phyloP scores from a whole-genome alignment of 1,140 invertebrate species.

The Lerema accius region DNA sequence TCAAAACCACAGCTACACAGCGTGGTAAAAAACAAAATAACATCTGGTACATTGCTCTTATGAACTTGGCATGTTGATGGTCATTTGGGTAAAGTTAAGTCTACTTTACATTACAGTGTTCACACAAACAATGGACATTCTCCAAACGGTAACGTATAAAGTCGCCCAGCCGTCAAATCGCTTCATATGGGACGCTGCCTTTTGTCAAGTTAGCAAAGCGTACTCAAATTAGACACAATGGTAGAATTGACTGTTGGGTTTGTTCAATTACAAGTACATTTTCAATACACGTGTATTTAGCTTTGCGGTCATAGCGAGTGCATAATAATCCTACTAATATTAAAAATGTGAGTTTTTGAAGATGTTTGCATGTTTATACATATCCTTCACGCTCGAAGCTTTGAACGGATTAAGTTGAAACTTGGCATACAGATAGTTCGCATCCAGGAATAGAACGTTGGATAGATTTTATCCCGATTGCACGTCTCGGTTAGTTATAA shows the following conservation, averaged over 20 bases:
- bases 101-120: neutral
- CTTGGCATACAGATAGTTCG: too few species aligned
- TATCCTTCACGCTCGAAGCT: too few species aligned
- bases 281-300: neutral
- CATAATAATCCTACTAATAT: too few species aligned
- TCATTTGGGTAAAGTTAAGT: constrained; percentile 2
- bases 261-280: neutral
- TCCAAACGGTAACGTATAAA: constrained; percentile 2
- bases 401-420: too few species aligned
- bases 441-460: too few species aligned
- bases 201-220: constrained; percentile 5
- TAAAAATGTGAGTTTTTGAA: too few species aligned
- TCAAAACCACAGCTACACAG: too few species aligned
- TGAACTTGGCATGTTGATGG: neutral
- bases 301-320: too few species aligned
- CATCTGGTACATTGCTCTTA: neutral
- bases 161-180: constrained; percentile 2
- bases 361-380: too few species aligned
- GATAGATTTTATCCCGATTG: too few species aligned
- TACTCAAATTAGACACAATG: neutral
- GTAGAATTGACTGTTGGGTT: neutral
- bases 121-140: constrained; percentile 3
- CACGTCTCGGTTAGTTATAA: too few species aligned
- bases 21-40: neutral
- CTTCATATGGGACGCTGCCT: constrained; percentile 3